A percentile compares a stretch with the other conserved stretches of the same genome.
Evolutionary conservation across 2,113 vertebrate genomes (phyloP).

Genomic region (Zootoca vivipara): DNA sequence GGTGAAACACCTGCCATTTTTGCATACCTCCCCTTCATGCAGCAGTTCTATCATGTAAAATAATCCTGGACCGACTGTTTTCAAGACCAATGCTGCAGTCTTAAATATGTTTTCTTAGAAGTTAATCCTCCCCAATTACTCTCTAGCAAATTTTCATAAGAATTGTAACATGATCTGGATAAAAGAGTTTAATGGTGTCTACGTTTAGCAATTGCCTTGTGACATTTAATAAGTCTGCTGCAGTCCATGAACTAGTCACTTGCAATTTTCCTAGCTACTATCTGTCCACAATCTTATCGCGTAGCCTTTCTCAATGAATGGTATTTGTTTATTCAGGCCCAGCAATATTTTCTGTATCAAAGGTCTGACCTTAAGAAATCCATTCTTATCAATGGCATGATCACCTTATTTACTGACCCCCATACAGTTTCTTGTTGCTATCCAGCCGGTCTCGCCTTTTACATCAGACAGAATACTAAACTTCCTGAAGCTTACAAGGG

Average conservation of each 20-base stretch:
- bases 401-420: not conserved
- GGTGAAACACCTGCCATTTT: no score
- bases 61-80: not conserved
- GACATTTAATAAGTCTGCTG: not conserved
- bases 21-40: not conserved
- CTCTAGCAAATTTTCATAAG: not conserved
- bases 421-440: not conserved
- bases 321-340: not conserved
- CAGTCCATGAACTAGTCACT: not conserved
- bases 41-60: not conserved
- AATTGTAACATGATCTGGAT: not conserved
- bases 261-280: not conserved
- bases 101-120: not conserved
- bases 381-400: no score
- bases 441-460: not conserved
- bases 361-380: not conserved
- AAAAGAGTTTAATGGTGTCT: not conserved
- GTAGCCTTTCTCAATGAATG: not conserved
- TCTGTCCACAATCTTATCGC: no score
- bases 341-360: conserved; percentile 9
- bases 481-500: not conserved
- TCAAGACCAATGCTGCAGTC: not conserved
- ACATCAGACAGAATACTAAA: not conserved
- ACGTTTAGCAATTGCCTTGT: not conserved
- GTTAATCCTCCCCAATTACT: not conserved